Evolutionary conservation across 2,797 vertebrate species (phyloP).

Genomic region (Lagocephalus sceleratus): DNA sequence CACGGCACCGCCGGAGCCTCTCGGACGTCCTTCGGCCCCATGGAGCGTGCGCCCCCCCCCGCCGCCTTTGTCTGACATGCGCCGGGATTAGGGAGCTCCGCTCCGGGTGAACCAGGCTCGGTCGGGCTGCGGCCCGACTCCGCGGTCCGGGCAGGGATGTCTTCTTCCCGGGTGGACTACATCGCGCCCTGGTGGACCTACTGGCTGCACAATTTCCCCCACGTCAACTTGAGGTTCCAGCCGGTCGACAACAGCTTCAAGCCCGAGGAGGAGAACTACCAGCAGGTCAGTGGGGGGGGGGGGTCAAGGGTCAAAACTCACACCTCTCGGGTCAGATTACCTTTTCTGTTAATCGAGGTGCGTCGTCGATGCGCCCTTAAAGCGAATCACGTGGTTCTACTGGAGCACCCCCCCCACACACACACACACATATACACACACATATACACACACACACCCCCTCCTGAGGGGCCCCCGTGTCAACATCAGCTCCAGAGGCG

Average conservation of each 20-base stretch:
- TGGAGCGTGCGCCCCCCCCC: constrained; percentile 34
- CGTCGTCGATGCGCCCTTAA: too few relatives aligned
- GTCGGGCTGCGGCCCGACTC: constrained; percentile 41
- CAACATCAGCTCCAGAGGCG: too few relatives aligned
- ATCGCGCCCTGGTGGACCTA: constrained; percentile 89
- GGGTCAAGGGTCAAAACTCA: constrained; percentile 1
- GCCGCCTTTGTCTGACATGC: constrained; percentile 69
- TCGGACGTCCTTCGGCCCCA: constrained; percentile 2
- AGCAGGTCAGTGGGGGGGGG: constrained; percentile 80
- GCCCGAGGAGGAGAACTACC: constrained; percentile 83
- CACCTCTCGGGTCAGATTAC: too few relatives aligned
- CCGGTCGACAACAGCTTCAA: constrained; percentile 78
- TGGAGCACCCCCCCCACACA: too few relatives aligned
- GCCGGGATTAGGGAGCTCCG: constrained; percentile 51
- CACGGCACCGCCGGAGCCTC: constrained; percentile 13
- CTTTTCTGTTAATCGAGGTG: too few relatives aligned
- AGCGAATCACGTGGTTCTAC: too few relatives aligned
- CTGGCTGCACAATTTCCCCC: constrained; percentile 89
- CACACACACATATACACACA: too few relatives aligned
- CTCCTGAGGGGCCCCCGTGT: too few relatives aligned
- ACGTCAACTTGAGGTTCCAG: constrained; percentile 81
- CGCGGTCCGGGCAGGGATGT: constrained; percentile 63
- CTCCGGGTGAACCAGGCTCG: constrained; percentile 40
- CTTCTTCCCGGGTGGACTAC: constrained; percentile 79
- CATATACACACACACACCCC: too few relatives aligned